phyloP scores from a whole-genome alignment of 2,113 vertebrate species.

The Stegastes partitus region DNA sequence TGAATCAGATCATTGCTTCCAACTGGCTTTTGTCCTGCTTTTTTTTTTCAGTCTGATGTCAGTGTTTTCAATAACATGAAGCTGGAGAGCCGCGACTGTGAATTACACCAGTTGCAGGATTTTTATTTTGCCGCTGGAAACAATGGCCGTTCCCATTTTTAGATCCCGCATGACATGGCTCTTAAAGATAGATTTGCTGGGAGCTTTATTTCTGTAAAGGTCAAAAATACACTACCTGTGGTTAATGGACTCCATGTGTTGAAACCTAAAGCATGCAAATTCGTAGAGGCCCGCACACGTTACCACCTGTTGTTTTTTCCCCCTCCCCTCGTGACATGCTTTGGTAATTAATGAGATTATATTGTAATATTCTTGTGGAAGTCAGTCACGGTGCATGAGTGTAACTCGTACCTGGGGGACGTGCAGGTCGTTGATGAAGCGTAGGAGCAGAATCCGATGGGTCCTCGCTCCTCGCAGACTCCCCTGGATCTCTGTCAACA shows the following conservation, averaged over 20 bases:
- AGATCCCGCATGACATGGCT: slow-evolving; percentile 26
- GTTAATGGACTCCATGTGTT: slow-evolving; percentile 39
- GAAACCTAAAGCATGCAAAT: slow-evolving; percentile 22
- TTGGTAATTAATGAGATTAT: background rate
- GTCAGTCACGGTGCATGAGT: background rate
- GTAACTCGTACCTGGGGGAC: slow-evolving; percentile 14
- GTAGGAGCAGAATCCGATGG: background rate
- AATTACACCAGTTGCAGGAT: slow-evolving; percentile 42
- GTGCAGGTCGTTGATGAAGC: slow-evolving; percentile 10
- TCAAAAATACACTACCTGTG: slow-evolving; percentile 40
- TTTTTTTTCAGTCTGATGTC: slow-evolving; percentile 52
- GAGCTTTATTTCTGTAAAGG: slow-evolving; percentile 40
- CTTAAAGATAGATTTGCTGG: slow-evolving; percentile 30
- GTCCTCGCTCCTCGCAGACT: background rate
- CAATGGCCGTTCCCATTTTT: slow-evolving; percentile 24
- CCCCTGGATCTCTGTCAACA: background rate
- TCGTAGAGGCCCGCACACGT: background rate
- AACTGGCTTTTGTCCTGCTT: slow-evolving; percentile 26
- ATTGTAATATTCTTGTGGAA: background rate
- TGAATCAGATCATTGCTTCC: slow-evolving; percentile 64
- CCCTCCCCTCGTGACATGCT: background rate
- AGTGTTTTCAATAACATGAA: slow-evolving; percentile 73
- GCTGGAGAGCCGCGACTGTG: slow-evolving; percentile 47
- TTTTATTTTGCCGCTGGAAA: slow-evolving; percentile 34
- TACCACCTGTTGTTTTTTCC: background rate